Base-by-base conservation (phyloP, 2,888 invertebrate genomes). In the Eupithecia abbreviata region DNA sequence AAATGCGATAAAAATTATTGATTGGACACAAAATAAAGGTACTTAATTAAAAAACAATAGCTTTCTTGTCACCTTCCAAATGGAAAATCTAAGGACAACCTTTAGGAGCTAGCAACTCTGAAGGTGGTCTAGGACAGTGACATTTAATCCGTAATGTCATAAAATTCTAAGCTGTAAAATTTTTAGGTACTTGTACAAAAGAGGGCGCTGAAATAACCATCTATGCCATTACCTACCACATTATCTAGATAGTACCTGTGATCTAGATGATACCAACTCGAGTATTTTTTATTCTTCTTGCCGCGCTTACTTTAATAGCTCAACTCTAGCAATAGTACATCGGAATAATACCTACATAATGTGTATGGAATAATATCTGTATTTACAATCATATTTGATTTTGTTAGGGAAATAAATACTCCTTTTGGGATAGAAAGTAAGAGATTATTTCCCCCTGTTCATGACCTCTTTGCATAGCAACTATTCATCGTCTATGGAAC, bases 401-500 rank as follows among this genome's bases (percentile, higher is more conserved):
- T 1, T 7, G 2, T 15, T 15, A 51, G 15, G 15, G 2, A 55
- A 55, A n/a, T 58, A 62, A 10, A 30, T 10, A 62, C 62, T 62
- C 18, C 12, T 55, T 62, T 62, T 62, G 4, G 0, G 9, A 58
- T 58, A 58, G 7, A n/a, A 55, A 55, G 58, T 58, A 9, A 58
- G 58, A 58, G 58, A 58, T 58, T 58, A 58, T 58, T 58, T 18
- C 55, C 58, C 18, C 9, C n/a, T 58, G 3, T 1, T 12, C 18
- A 62, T 4, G 30, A 62, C 18, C 62, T 62, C 62, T 12, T 18
- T 62, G 62, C 10, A 0, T 62, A 30, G 2, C 10, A 62, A 10
- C 62, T 62, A 30, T 62, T 62, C 18, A 62, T 30, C 9, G 47
- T 73, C 78, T 78, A 67, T 75, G 74, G 42, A 7, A 73, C 58